Percentiles rank a stretch among this genome's conserved stretches.
These are phyloP conservation scores for Acipenser transmontanus DNA, from an alignment of 2,797 vertebrate genomes.

Conservation along the genomic window DNA sequence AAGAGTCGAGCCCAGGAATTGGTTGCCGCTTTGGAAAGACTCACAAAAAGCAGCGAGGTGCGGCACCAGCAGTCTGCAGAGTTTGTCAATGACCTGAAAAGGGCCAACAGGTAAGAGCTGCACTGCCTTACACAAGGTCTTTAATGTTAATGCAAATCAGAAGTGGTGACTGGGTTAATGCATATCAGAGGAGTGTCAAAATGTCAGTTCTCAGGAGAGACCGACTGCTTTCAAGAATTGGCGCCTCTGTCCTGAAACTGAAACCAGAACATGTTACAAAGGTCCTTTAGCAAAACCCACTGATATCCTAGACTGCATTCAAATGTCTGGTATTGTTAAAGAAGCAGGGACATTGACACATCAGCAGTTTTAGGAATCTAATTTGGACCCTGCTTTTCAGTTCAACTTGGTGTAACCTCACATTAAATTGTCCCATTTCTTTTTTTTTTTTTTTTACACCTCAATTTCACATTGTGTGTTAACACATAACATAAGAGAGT, in stretches of 20 bases:
- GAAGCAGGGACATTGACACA: too few species aligned
- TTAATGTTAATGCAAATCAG: background rate
- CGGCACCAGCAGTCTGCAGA: constrained; percentile 79
- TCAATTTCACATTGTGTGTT: too few species aligned
- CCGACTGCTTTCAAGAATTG: background rate
- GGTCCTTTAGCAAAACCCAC: background rate
- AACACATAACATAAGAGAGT: too few species aligned
- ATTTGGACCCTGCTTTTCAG: too few species aligned
- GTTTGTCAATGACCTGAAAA: constrained; percentile 77
- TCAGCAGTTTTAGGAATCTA: too few species aligned
- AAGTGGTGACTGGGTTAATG: background rate
- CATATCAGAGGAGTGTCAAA: background rate
- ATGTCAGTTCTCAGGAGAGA: background rate
- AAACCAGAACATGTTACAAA: background rate
- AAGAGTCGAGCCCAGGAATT: constrained; percentile 75
- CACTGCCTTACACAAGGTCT: background rate
- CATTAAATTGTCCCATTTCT: too few species aligned
- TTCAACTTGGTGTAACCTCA: too few species aligned
- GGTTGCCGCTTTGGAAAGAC: constrained; percentile 71
- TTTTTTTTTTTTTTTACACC: too few species aligned
- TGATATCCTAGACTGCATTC: background rate
- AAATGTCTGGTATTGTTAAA: background rate
- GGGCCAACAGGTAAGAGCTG: constrained; percentile 62
- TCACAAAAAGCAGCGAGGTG: constrained; percentile 79
- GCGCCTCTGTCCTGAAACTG: background rate